phyloP scores from a whole-genome alignment of 2,888 invertebrate genomes.

The Laspeyria flexula region DNA sequence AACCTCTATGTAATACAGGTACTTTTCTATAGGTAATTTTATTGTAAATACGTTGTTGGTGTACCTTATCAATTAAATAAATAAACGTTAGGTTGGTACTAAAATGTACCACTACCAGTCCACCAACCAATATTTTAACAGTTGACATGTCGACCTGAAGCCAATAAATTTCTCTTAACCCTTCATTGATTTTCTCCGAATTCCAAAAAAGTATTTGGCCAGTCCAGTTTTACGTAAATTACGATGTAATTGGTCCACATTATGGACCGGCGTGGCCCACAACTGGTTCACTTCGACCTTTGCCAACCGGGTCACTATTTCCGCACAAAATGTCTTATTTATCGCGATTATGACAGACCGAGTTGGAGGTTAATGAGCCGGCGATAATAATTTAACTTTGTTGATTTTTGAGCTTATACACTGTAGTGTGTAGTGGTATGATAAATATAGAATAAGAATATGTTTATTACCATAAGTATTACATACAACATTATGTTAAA shows the following conservation, averaged over 20 bases:
- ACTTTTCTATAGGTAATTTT: too few species aligned
- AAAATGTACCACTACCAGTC: too few species aligned
- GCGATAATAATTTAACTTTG: neutral
- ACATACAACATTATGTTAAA: too few species aligned
- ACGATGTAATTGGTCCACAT: constrained; percentile 31
- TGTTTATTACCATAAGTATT: too few species aligned
- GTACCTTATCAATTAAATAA: too few species aligned
- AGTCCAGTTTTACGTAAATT: constrained; percentile 47
- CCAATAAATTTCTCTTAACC: neutral
- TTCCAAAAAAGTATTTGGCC: constrained; percentile 8
- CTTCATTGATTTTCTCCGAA: constrained; percentile 2
- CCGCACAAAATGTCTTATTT: constrained; percentile 29
- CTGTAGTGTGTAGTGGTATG: too few species aligned
- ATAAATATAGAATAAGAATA: too few species aligned
- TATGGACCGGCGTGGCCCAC: constrained; percentile 25
- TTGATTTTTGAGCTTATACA: neutral
- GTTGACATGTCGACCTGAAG: too few species aligned
- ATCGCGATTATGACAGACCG: constrained; percentile 5
- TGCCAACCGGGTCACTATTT: constrained; percentile 56
- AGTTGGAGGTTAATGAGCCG: neutral
- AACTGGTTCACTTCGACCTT: constrained; percentile 62
- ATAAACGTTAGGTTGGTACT: too few species aligned
- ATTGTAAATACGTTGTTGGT: too few species aligned
- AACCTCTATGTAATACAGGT: too few species aligned
- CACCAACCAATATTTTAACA: too few species aligned